Percentiles rank a stretch among this genome's conserved stretches.
Conservation (phyloP, 2,888 invertebrate genomes). For the Drosophila picticornis region DNA sequence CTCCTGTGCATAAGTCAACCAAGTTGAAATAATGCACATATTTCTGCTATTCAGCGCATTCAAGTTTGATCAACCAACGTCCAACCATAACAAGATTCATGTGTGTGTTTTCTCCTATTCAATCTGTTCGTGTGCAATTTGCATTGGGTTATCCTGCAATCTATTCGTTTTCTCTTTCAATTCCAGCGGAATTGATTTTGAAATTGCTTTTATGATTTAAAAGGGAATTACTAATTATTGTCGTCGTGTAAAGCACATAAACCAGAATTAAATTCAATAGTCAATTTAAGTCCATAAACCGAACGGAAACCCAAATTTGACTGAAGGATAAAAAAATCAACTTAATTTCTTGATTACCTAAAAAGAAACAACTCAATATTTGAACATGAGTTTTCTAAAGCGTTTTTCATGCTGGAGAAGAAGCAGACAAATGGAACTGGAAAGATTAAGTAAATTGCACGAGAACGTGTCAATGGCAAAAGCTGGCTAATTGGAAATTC, state of each 20-base stretch:
- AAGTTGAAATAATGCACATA: slow-evolving; percentile 7
- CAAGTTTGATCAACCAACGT: slow-evolving; percentile 17
- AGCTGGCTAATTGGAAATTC: slow-evolving; percentile 58
- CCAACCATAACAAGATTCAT: not conserved
- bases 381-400: not conserved
- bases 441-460: not conserved
- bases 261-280: not conserved
- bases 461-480: slow-evolving; percentile 30
- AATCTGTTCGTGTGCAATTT: slow-evolving; percentile 34
- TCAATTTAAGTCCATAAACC: not conserved
- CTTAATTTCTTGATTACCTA: not conserved
- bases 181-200: slow-evolving; percentile 20
- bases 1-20: slow-evolving; percentile 15
- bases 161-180: slow-evolving; percentile 9
- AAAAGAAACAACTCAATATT: slow-evolving; percentile 1
- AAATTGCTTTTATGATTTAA: slow-evolving; percentile 34
- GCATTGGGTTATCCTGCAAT: slow-evolving; percentile 21
- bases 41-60: slow-evolving; percentile 7
- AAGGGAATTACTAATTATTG: slow-evolving; percentile 3
- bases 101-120: slow-evolving; percentile 19
- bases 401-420: not conserved
- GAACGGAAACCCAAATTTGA: too few species aligned
- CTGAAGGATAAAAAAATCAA: not conserved
- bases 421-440: not conserved
- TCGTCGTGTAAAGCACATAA: not conserved